Evolutionary conservation across 35 echinoderm and acorn worm species (phyloP), one percentile per base, ranked within the genome.

Genomic region (Hemicentrotus pulcherrimus): DNA sequence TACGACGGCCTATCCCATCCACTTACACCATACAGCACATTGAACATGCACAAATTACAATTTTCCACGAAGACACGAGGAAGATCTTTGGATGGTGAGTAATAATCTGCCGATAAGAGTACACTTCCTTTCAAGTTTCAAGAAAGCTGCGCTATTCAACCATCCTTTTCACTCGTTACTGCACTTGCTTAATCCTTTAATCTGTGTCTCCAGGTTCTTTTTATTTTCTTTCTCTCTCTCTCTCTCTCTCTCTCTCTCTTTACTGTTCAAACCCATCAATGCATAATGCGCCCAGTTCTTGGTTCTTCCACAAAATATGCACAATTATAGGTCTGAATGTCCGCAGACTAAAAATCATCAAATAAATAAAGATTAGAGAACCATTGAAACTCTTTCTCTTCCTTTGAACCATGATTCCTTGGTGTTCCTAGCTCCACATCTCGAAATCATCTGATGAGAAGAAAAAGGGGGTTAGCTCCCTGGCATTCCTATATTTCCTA

Each of bases 81-180:
- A 90, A n/a, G 46, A 90, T 90, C 88, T 41, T 47, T 90, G 0
- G 31, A 9, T 45, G 88, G 88, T 90, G 88, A 90, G 88, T 90
- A 90, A 90, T 90, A 90, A n/a, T 32, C 46, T 90, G 88, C 32
- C 86, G 16, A 90, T 90, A 89, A 89, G 88, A 90, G 88, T 47
- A 32, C n/a, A 90, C 88, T 90, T 90, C 88, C 88, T 90, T 47
- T 90, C 32, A 32, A 18, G 88, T 12, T 90, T 30, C 8, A 8
- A 78, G 16, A 78, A 78, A 78, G 65, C 28, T 78, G 19, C 65
- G 65, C 65, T 78, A 78, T 78, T 78, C 65, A 78, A 24, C 88
- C 88, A 90, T 19, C 32, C 31, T 90, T 47, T 16, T 90, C 32
- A 45, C 88, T 90, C 88, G 12, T 15, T 47, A 90, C 31, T 16